Evolutionary conservation across 1,140 invertebrate species (phyloP).

Genomic region (Helicoverpa armigera): DNA sequence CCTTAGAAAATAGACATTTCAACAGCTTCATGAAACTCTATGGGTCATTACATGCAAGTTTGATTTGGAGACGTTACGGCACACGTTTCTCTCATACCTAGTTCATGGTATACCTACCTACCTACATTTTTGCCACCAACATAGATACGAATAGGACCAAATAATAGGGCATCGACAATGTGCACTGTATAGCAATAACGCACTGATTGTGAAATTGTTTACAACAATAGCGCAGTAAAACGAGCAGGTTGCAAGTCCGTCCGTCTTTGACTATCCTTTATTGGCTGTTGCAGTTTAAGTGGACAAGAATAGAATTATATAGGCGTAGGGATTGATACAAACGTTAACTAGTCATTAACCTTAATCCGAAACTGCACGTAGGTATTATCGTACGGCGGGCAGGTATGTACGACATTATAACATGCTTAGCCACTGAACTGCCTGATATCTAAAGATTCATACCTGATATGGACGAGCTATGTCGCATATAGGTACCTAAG

Average conservation of each 20-base stretch:
- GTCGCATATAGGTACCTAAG: no score
- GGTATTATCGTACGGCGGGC: neutral
- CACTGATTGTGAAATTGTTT: conserved; percentile 35
- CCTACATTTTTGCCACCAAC: no score
- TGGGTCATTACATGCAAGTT: no score
- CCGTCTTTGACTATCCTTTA: conserved; percentile 20
- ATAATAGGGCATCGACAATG: conserved; percentile 24
- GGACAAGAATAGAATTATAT: conserved; percentile 35
- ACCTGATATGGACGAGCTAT: no score
- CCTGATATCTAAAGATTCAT: no score
- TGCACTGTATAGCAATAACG: conserved; percentile 36
- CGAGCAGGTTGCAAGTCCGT: conserved; percentile 1
- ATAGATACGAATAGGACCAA: neutral
- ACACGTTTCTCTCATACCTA: no score
- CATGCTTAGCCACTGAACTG: no score
- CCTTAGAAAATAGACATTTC: no score
- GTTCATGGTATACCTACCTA: no score
- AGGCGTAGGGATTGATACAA: conserved; percentile 16
- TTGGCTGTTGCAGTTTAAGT: conserved; percentile 38
- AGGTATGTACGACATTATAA: neutral
- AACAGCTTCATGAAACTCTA: no score
- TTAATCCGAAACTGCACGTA: conserved; percentile 13
- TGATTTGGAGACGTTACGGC: no score
- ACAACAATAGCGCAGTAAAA: conserved; percentile 24
- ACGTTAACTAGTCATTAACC: conserved; percentile 29